Base-by-base conservation (phyloP, 2,113 vertebrate species). In the Sminthopsis crassicaudata region DNA sequence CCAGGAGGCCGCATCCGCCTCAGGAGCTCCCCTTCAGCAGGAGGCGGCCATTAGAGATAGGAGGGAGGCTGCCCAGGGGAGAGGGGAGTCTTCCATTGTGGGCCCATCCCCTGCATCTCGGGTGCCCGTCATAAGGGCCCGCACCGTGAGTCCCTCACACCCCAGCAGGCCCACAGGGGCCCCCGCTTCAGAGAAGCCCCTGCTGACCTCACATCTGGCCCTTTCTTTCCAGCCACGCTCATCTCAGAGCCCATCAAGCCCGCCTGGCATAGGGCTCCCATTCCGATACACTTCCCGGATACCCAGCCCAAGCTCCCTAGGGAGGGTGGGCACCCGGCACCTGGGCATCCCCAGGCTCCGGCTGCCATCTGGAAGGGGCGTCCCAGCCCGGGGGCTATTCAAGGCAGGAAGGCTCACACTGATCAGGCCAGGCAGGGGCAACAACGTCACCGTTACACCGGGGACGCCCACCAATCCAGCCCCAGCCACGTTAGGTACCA, bases 201-300 rank as follows among this genome's bases (percentile, higher is more conserved):
- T 97, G 90, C 93, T 96, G 67, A 94, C 94, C 27, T 97, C 97
- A 2, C 94, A 93, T 91, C 94, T 98, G 67, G 76, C 97, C 22
- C 90, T 98, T 16, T 95, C 96, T 42, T 97, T 97, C 91, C 96
- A 92, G 50, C 53, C 94, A 36, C 91, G 22, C 24, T 92, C 46
- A 0, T 92, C 90, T 1, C 97, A 46, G 0, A 0, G 55, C 46
- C 96, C 95, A 7, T 46, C 92, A 0, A 48, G 94, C 1, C 50
- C 91, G 1, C 2, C 36, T 1, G 90, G 89, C 36, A 19, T 48
- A 0, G 91, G 90, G 30, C 76, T 60, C 24, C 57, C 67, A 14
- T 14, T 53, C 22, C 60, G 96, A 14, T 1, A 0, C 4, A 50
- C 90, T 5, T 24, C 30, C 91, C 92, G 36, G 0, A n/a, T 2